These are phyloP conservation scores for Plectropomus leopardus DNA, from an alignment of 2,113 vertebrate species.

Conservation along the genomic window DNA sequence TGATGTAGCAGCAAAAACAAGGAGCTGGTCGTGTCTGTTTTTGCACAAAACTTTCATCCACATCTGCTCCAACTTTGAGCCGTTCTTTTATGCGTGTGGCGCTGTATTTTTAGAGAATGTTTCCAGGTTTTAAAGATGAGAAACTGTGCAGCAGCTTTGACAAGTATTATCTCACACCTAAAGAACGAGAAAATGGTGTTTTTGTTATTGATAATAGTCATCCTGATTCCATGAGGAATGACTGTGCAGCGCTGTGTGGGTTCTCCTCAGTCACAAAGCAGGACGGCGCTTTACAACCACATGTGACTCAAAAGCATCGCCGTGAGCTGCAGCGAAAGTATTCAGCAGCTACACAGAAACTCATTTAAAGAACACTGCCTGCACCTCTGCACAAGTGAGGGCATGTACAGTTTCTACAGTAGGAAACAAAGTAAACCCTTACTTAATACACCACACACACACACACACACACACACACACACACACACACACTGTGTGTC, in stretches of 20 bases:
- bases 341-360: conserved; percentile 49
- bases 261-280: neutral
- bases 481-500: neutral
- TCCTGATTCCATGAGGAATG: neutral
- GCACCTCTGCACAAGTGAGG: conserved; percentile 41
- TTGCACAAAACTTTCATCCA: no score
- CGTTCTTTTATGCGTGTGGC: neutral
- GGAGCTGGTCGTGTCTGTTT: neutral
- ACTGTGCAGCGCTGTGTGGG: neutral
- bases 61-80: neutral
- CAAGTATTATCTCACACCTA: no score
- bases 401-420: conserved; percentile 57
- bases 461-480: neutral
- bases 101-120: neutral
- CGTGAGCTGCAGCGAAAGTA: conserved; percentile 7
- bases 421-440: conserved; percentile 15
- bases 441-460: neutral
- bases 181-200: neutral
- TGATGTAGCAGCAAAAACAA: neutral
- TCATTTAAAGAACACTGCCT: conserved; percentile 17
- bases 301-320: conserved; percentile 11
- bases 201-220: neutral
- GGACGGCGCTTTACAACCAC: neutral
- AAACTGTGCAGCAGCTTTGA: neutral
- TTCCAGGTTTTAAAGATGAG: neutral